Conservation (phyloP, 1,140 invertebrate genomes). For the Neocloeon triangulifer region DNA sequence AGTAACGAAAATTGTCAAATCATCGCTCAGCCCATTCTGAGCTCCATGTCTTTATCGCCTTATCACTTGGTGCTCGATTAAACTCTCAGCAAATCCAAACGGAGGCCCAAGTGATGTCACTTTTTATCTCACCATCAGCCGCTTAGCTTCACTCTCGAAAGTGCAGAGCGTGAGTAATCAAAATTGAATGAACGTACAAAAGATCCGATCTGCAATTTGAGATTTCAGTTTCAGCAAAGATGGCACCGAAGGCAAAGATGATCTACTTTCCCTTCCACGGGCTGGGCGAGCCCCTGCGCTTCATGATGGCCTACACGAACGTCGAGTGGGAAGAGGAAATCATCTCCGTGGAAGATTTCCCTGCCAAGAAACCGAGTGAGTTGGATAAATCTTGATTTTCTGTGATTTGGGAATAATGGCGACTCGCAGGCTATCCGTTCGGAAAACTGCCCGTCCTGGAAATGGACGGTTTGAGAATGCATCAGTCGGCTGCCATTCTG, state of each 20-base stretch:
- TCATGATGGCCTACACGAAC: conserved; percentile 34
- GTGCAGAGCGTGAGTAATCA: too few species aligned
- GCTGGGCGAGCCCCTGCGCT: conserved; percentile 40
- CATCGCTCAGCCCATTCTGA: too few species aligned
- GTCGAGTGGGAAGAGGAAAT: conserved; percentile 37
- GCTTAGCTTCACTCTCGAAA: too few species aligned
- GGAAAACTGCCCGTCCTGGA: conserved; percentile 42
- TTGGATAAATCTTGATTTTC: conserved; percentile 2
- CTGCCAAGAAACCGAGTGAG: conserved; percentile 27
- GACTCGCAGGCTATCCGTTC: conserved; percentile 25
- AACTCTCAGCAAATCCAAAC: too few species aligned
- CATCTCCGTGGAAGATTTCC: conserved; percentile 26
- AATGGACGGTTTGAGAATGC: conserved; percentile 34
- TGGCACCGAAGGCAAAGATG: conserved; percentile 27
- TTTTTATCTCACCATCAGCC: too few species aligned
- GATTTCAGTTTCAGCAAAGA: too few species aligned
- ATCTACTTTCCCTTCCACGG: conserved; percentile 42
- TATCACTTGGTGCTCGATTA: too few species aligned
- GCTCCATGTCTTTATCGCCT: too few species aligned
- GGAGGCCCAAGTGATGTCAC: too few species aligned
- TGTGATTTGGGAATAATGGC: conserved; percentile 2
- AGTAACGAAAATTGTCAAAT: too few species aligned
- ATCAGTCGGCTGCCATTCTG: conserved; percentile 36
- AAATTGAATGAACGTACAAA: too few species aligned
- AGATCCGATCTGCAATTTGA: too few species aligned